phyloP scores from a whole-genome alignment of 2,113 vertebrate genomes.

The Myotis davidii region DNA sequence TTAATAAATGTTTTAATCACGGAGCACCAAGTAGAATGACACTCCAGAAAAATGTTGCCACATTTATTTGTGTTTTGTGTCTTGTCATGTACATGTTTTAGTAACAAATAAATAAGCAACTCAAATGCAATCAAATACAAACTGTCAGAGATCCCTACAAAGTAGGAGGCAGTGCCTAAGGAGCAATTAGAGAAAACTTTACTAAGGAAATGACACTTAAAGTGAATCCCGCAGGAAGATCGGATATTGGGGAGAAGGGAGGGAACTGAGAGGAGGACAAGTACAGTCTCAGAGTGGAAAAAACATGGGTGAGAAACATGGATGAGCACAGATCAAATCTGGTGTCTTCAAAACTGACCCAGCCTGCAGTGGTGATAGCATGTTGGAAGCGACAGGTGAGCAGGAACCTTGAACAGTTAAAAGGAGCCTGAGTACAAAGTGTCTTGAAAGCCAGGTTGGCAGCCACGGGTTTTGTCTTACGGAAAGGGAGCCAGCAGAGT shows the following conservation, averaged over 20 bases:
- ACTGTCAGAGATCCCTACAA: neutral
- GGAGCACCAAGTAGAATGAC: neutral
- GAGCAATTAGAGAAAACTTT: neutral
- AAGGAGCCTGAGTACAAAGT: neutral
- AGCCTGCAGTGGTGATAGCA: neutral
- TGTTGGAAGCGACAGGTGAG: neutral
- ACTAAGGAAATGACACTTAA: neutral
- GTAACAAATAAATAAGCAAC: neutral
- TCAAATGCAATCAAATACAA: neutral
- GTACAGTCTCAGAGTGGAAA: neutral
- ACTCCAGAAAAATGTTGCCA: neutral
- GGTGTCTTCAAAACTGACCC: neutral
- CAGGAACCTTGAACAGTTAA: neutral
- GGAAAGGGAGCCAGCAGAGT: neutral
- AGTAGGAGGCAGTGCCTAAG: neutral
- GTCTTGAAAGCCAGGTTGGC: neutral
- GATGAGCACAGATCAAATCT: neutral
- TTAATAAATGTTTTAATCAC: conserved; percentile 35
- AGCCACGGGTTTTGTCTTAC: neutral
- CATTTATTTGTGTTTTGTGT: neutral
- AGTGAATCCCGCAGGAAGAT: neutral
- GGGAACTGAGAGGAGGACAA: too few species aligned
- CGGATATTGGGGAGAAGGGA: neutral
- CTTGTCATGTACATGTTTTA: neutral
- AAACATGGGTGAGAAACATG: neutral